Evolutionary conservation across 2,888 invertebrate genomes (phyloP).

Genomic region (Caenorhabditis sp.): DNA sequence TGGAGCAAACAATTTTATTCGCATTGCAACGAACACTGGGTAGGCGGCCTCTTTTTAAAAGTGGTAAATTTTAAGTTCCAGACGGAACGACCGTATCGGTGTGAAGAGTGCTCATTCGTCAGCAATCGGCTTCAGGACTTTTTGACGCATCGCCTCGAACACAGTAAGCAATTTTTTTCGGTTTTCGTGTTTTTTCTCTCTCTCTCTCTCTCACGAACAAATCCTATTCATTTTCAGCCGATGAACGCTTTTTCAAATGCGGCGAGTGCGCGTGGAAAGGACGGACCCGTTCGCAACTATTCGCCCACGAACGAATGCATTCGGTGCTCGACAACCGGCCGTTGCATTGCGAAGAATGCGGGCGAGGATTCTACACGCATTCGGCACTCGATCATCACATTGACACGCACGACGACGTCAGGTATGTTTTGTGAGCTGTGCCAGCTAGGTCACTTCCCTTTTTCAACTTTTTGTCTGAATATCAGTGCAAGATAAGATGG

Average conservation of each 20-base stretch:
- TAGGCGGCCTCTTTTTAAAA: conserved; percentile 5
- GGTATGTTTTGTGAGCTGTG: conserved; percentile 18
- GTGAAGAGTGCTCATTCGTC: conserved; percentile 83
- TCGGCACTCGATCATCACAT: conserved; percentile 83
- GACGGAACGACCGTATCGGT: conserved; percentile 83
- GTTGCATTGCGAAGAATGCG: conserved; percentile 82
- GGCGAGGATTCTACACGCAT: conserved; percentile 83
- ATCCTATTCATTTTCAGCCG: conserved; percentile 69
- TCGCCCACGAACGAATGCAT: conserved; percentile 83
- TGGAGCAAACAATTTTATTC: conserved; percentile 84
- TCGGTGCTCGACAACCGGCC: conserved; percentile 81
- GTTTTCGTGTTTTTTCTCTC: not conserved
- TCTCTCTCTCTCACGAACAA: not conserved
- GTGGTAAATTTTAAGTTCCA: conserved; percentile 13
- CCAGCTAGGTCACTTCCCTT: too few species aligned
- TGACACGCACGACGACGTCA: conserved; percentile 57
- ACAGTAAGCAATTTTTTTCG: conserved; percentile 78
- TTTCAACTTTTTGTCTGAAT: too few species aligned
- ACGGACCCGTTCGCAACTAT: conserved; percentile 80
- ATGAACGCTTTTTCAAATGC: conserved; percentile 81
- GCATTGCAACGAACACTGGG: conserved; percentile 82
- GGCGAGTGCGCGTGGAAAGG: conserved; percentile 71
- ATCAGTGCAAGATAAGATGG: too few species aligned
- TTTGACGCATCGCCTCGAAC: conserved; percentile 83
- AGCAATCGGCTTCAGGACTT: conserved; percentile 82